These are phyloP conservation scores for Alcedo atthis DNA, from an alignment of 2,797 vertebrate species.

Conservation along the genomic window DNA sequence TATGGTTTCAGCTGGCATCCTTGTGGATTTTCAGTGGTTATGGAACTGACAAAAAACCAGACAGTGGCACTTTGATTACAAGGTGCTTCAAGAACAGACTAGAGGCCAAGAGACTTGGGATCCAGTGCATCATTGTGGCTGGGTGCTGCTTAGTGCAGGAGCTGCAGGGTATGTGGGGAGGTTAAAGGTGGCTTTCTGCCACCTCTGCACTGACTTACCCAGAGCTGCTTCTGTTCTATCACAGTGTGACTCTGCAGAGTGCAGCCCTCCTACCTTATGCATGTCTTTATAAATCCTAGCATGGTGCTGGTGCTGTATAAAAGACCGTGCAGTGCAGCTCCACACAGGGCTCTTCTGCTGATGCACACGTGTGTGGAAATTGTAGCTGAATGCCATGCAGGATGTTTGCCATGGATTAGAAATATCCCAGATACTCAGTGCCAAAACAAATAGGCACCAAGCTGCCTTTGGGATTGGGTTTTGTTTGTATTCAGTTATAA, in stretches of 20 bases:
- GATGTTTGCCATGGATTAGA: background rate
- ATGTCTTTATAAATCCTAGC: background rate
- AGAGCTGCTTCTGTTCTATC: background rate
- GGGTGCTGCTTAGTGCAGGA: constrained; percentile 7
- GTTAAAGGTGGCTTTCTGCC: background rate
- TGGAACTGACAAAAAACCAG: background rate
- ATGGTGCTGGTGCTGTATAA: background rate
- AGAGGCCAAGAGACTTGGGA: background rate
- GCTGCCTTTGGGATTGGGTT: constrained; percentile 1
- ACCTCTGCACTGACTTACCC: background rate
- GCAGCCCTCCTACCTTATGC: background rate
- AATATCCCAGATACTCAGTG: background rate
- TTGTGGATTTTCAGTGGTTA: constrained; percentile 10
- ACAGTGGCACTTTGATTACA: background rate
- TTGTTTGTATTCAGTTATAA: background rate
- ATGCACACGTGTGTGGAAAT: background rate
- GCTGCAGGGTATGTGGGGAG: background rate
- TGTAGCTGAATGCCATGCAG: background rate
- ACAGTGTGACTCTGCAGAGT: background rate
- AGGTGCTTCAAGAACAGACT: background rate
- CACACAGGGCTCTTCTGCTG: background rate
- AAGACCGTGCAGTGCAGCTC: background rate
- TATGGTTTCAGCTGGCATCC: constrained; percentile 3
- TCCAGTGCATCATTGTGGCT: background rate
- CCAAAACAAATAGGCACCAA: background rate